Percentiles rank a stretch among this genome's conserved stretches.
These are phyloP conservation scores for Drosophila navojoa DNA, from an alignment of 1,140 invertebrate species.

Conservation along the genomic window DNA sequence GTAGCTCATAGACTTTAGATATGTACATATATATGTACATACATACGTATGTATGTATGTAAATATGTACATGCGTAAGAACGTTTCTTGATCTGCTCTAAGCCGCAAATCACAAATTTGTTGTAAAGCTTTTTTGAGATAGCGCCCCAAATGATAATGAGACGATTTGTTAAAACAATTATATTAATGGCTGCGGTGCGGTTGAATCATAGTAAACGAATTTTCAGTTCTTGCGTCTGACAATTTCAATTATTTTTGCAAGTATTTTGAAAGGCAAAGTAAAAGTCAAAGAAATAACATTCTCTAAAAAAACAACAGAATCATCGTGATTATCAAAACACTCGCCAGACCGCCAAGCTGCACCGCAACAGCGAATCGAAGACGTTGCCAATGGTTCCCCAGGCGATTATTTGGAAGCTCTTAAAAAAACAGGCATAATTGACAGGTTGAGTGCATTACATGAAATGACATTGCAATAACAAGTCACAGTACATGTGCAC, in stretches of 20 bases:
- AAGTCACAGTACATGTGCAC: constrained; percentile 2
- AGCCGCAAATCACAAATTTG: neutral
- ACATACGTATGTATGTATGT: neutral
- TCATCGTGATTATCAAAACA: constrained; percentile 18
- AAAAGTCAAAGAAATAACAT: neutral
- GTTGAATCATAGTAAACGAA: constrained; percentile 18
- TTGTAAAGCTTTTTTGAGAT: neutral
- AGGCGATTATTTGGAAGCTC: neutral
- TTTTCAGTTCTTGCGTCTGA: neutral
- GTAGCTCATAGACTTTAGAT: too few species aligned
- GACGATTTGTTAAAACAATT: constrained; percentile 31
- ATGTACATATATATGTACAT: neutral
- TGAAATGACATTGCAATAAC: constrained; percentile 41
- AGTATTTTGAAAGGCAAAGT: neutral
- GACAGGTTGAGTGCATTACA: neutral
- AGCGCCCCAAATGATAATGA: neutral
- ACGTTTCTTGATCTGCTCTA: neutral
- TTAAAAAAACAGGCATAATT: neutral
- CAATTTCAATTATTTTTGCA: constrained; percentile 23
- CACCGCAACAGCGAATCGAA: constrained; percentile 31
- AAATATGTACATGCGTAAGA: neutral
- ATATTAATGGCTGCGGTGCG: constrained; percentile 12
- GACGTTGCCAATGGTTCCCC: constrained; percentile 19
- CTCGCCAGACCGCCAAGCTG: constrained; percentile 30
- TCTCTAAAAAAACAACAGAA: neutral